phyloP scores from a whole-genome alignment of 2,797 vertebrate genomes.

The Aotus griseimembra region DNA sequence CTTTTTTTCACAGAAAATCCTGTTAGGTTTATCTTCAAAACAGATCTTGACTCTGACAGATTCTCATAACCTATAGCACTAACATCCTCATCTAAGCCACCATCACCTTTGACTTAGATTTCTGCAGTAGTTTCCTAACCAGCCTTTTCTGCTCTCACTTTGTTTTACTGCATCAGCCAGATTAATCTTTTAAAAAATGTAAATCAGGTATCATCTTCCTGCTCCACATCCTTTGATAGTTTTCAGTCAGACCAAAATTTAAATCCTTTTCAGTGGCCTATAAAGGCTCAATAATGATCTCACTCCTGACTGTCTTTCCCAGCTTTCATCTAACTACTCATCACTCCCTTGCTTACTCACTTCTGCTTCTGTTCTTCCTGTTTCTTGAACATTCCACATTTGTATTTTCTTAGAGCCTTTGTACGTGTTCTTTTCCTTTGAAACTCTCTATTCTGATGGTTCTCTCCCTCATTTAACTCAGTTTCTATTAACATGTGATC shows the following conservation, averaged over 20 bases:
- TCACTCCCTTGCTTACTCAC: neutral
- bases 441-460: neutral
- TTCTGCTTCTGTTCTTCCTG: neutral
- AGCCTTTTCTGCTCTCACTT: neutral
- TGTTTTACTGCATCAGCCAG: neutral
- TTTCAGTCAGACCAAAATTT: neutral
- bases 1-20: neutral
- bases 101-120: neutral
- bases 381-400: neutral
- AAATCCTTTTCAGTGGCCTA: neutral
- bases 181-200: constrained; percentile 12
- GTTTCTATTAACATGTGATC: neutral
- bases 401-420: neutral
- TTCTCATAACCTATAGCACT: neutral
- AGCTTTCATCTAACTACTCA: neutral
- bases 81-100: neutral
- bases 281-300: neutral
- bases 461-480: neutral
- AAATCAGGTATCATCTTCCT: neutral
- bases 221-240: neutral
- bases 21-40: neutral
- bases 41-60: neutral
- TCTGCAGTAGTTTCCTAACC: neutral
- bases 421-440: neutral
- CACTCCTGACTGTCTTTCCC: neutral